Conservation (phyloP, 1,140 invertebrate genomes). For the Neodiprion fabricii region DNA sequence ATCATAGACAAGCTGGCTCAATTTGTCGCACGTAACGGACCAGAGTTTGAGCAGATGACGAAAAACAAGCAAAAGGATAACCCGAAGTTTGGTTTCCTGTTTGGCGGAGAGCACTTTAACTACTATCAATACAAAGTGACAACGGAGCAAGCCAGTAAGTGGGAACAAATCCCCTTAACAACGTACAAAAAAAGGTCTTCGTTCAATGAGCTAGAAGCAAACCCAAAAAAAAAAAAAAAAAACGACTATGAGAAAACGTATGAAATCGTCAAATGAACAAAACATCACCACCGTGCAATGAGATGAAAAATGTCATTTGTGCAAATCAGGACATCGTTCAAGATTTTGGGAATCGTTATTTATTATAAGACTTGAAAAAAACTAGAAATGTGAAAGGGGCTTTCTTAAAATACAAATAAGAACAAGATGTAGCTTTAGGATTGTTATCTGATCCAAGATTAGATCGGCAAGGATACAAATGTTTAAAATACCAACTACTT, state of each 20-base stretch:
- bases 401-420: neutral
- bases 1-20: slow-evolving; percentile 98
- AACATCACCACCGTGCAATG: slow-evolving; percentile 36
- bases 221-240: slow-evolving; percentile 30
- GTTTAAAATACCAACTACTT: slow-evolving; percentile 26
- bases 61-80: slow-evolving; percentile 98
- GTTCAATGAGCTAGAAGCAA: slow-evolving; percentile 39
- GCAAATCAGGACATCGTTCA: slow-evolving; percentile 39
- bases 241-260: neutral
- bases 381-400: neutral
- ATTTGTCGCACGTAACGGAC: slow-evolving; percentile 98
- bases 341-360: slow-evolving; percentile 44
- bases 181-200: slow-evolving; percentile 45
- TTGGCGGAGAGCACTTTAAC: slow-evolving; percentile 93
- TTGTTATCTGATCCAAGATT: slow-evolving; percentile 37
- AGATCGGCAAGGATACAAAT: slow-evolving; percentile 27
- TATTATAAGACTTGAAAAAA: slow-evolving; percentile 37
- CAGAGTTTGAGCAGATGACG: slow-evolving; percentile 97
- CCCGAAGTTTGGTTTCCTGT: slow-evolving; percentile 95
- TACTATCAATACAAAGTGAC: slow-evolving; percentile 98
- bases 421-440: slow-evolving; percentile 42
- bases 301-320: slow-evolving; percentile 39
- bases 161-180: slow-evolving; percentile 48
- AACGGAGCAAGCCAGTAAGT: slow-evolving; percentile 86
- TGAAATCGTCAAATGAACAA: slow-evolving; percentile 8